Evolutionary conservation across 2,797 vertebrate species (phyloP), one percentile per base, ranked within the genome.

Genomic region (Phyllotis vaccarum): DNA sequence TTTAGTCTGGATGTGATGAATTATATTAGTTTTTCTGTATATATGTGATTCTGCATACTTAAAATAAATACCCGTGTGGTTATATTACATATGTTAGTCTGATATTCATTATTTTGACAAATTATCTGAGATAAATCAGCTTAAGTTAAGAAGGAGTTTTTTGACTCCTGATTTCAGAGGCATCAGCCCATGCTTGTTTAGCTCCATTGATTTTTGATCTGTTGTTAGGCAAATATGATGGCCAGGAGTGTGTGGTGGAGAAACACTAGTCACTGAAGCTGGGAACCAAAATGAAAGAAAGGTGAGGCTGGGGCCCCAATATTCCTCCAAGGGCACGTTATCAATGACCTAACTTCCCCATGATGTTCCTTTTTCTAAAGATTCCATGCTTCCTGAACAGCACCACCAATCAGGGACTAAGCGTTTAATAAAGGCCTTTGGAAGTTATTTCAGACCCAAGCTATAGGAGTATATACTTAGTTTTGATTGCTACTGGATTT

Each of bases 401-500:
- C 27, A 6, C 43, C 43, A 21, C 19, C 3, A 16, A 2, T 11
- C 37, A 37, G 29, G 21, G 34, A 62, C 56, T n/a, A 54, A 24
- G 19, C 9, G 6, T 64, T 62, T 74, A 64, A 19, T 17, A 37
- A 19, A 11, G 24, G 7, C 19, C 37, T 49, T 66, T 56, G 43
- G 37, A 49, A 37, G 3, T 68, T 14, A 76, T 52, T 85, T 64
- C 60, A 76, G 31, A 90, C 31, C 31, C 22, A 37, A 24, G 37
- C 22, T 68, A 86, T 74, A 12, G 49, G 4, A 68, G 4, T 49
- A 10, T 52, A 12, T 79, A 75, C 46, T 78, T 72, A 60, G 40
- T 94, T 93, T 86, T 56, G 52, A n/a, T 40, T 40, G 34, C 90
- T 86, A 22, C 31, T 94, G 24, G 43, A 78, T 96, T 94, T 56